Evolutionary conservation across 2,113 vertebrate genomes (phyloP).

Genomic region (Cottus gobio): DNA sequence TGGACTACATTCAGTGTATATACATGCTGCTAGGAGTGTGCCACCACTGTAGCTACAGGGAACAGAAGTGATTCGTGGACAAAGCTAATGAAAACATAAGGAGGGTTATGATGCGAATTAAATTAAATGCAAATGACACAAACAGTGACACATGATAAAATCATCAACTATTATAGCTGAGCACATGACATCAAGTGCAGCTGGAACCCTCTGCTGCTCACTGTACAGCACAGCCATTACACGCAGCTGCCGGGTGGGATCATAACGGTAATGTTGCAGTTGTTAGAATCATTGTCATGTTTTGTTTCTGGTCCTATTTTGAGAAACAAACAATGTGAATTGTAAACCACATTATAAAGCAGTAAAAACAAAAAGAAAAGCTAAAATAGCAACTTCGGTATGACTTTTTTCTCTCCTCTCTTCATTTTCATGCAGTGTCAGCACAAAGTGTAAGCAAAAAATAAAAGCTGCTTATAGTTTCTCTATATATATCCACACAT

Average conservation of each 20-base stretch:
- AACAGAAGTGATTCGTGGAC: neutral
- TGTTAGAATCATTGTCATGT: neutral
- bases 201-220: neutral
- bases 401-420: neutral
- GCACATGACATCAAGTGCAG: neutral
- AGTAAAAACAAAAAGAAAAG: neutral
- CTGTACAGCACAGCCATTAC: neutral
- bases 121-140: neutral
- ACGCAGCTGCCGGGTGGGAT: neutral
- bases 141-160: neutral
- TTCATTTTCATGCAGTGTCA: neutral
- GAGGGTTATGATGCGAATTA: neutral
- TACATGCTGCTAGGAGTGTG: neutral
- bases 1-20: neutral
- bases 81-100: neutral
- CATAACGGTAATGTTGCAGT: neutral
- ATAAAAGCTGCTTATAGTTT: conserved; percentile 9
- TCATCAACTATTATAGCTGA: neutral
- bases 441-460: conserved; percentile 4
- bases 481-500: neutral
- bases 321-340: neutral
- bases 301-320: neutral
- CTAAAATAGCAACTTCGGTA: neutral
- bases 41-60: neutral
- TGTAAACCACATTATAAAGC: neutral